Conservation (phyloP, 2,113 vertebrate genomes). For the Trematocara nigrifrons region DNA sequence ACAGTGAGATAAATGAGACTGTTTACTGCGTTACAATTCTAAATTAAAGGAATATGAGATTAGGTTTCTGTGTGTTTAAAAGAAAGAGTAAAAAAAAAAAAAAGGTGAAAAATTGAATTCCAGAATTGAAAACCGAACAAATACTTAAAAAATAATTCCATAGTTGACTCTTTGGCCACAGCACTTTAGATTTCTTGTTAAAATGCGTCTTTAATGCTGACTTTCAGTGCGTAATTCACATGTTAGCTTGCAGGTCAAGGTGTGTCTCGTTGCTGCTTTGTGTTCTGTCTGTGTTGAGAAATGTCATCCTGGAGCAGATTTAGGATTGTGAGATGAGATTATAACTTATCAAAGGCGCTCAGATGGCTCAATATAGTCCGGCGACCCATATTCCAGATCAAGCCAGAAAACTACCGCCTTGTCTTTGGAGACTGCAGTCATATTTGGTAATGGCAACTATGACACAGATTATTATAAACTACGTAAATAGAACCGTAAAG, state of each 20-base stretch:
- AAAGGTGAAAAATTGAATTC: neutral
- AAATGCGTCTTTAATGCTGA: neutral
- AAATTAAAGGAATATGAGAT: neutral
- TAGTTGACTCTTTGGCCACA: neutral
- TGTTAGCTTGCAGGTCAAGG: neutral
- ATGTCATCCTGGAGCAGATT: slow-evolving; percentile 11
- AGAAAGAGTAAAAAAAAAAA: neutral
- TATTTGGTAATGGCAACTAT: neutral
- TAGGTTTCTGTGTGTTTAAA: neutral
- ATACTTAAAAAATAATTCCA: neutral
- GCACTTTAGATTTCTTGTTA: neutral
- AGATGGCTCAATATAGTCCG: neutral
- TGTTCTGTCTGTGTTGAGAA: neutral
- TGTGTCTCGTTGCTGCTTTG: neutral
- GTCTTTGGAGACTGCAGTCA: neutral
- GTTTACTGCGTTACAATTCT: neutral
- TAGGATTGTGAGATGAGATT: slow-evolving; percentile 37
- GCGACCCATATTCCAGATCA: slow-evolving; percentile 1
- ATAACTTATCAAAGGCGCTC: slow-evolving; percentile 31
- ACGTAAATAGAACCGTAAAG: neutral
- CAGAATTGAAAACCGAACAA: neutral
- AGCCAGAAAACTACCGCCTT: neutral
- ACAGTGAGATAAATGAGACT: neutral
- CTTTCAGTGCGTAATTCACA: neutral
- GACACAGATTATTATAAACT: neutral